Percentiles rank a stretch among this genome's conserved stretches.
phyloP scores from a whole-genome alignment of 1,140 invertebrate genomes.

The Octopus bimaculoides region DNA sequence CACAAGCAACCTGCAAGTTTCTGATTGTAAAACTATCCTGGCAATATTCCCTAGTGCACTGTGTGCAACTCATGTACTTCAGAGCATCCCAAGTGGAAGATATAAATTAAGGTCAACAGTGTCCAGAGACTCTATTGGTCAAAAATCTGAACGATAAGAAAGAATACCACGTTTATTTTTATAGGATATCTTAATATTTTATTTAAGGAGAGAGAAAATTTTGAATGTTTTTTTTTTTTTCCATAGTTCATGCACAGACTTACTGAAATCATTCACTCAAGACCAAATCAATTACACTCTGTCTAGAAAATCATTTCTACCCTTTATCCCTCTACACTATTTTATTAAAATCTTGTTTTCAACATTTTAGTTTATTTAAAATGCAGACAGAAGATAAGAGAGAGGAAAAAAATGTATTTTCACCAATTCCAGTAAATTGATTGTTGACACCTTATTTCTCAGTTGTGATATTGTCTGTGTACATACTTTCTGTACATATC shows the following conservation, averaged over 20 bases:
- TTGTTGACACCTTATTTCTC: constrained; percentile 1
- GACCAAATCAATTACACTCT: not conserved
- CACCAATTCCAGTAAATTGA: not conserved
- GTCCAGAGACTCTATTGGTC: constrained; percentile 2
- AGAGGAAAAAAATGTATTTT: not conserved
- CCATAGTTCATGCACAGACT: constrained; percentile 12
- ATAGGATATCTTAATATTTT: constrained; percentile 16
- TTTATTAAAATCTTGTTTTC: not conserved
- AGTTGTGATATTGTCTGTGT: constrained; percentile 14
- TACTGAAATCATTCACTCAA: not conserved
- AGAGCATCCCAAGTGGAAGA: constrained; percentile 4
- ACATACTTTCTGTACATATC: constrained; percentile 12
- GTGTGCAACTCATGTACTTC: not conserved
- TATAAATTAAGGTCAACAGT: constrained; percentile 13
- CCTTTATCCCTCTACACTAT: not conserved
- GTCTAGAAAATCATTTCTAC: not conserved
- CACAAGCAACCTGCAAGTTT: constrained; percentile 11
- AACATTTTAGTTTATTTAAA: not conserved
- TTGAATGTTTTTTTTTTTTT: constrained; percentile 5
- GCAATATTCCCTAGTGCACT: constrained; percentile 11
- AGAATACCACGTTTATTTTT: not conserved
- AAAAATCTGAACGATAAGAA: constrained; percentile 8
- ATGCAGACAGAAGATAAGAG: not conserved
- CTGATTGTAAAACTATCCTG: constrained; percentile 13
- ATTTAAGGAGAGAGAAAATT: constrained; percentile 13